These are phyloP conservation scores for Cyclophora punctaria DNA, from an alignment of 2,888 invertebrate species.

Conservation along the genomic window DNA sequence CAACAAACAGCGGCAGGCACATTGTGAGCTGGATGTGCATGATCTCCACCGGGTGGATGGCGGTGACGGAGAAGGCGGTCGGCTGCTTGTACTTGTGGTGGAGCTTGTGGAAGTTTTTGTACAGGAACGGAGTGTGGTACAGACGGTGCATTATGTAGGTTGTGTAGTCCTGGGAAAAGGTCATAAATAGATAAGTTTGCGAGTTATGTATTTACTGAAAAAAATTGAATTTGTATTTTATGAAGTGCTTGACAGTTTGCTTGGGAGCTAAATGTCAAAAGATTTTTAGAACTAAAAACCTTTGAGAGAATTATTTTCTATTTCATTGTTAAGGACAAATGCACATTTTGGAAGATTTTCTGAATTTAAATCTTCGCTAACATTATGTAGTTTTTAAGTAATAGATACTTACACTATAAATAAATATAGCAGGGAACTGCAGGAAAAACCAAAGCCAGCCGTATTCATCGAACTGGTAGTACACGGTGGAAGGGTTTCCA, in stretches of 20 bases:
- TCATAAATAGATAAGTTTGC: no score
- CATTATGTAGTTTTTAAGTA: no score
- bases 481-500: conserved; percentile 79
- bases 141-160: conserved; percentile 80
- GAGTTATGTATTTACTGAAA: no score
- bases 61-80: conserved; percentile 83
- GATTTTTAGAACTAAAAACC: no score
- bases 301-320: no score
- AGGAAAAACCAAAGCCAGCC: conserved; percentile 79
- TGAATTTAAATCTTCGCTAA: no score
- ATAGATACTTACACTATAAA: conserved; percentile 71
- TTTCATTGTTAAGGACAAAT: no score
- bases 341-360: no score
- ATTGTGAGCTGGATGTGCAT: conserved; percentile 77
- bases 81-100: conserved; percentile 86
- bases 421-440: conserved; percentile 78
- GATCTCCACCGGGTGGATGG: conserved; percentile 83
- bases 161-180: conserved; percentile 68
- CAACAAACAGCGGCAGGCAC: conserved; percentile 75
- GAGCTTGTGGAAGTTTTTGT: conserved; percentile 82
- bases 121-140: conserved; percentile 80
- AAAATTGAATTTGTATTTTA: no score
- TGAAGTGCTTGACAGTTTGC: no score
- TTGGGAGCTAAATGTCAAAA: no score
- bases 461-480: conserved; percentile 77